Conservation (phyloP, 2,113 vertebrate species). For the Varanus salvator region DNA sequence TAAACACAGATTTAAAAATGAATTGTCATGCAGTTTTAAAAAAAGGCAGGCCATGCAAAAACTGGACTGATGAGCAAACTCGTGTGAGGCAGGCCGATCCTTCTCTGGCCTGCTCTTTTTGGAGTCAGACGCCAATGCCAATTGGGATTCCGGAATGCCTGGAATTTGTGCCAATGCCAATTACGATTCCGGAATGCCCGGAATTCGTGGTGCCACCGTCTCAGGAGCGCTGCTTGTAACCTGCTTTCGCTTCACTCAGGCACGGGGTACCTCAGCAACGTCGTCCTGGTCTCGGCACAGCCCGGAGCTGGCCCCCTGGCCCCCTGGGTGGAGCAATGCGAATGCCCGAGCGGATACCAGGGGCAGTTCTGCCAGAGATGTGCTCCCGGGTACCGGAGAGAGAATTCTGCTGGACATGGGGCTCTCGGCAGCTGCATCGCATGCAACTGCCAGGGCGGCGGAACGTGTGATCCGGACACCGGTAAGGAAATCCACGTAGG, state of each 20-base stretch:
- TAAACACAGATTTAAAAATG: not conserved
- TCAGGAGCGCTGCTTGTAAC: rapidly evolving
- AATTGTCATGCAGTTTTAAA: not conserved
- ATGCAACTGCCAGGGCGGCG: constrained; percentile 86
- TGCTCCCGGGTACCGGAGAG: constrained; percentile 82
- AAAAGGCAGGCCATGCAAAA: not conserved
- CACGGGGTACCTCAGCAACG: constrained; percentile 88
- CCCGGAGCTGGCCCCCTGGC: constrained; percentile 73
- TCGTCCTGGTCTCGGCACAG: constrained; percentile 84
- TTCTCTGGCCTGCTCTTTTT: not conserved
- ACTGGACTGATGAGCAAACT: not conserved
- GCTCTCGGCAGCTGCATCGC: constrained; percentile 83
- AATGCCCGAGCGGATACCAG: constrained; percentile 79
- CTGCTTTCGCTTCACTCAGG: constrained; percentile 69
- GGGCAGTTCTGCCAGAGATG: constrained; percentile 90
- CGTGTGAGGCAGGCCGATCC: not conserved
- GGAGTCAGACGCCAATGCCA: rapidly evolving
- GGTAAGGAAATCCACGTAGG: constrained; percentile 73
- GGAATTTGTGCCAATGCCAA: not conserved
- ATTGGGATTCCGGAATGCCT: not conserved
- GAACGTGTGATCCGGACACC: constrained; percentile 87
- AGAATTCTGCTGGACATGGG: constrained; percentile 63
- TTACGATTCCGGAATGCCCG: not conserved
- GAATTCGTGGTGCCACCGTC: not conserved
- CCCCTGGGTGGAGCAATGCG: constrained; percentile 87